Evolutionary conservation across 2,797 vertebrate genomes (phyloP), one percentile per base, ranked within the genome.

Genomic region (Balearica regulorum): DNA sequence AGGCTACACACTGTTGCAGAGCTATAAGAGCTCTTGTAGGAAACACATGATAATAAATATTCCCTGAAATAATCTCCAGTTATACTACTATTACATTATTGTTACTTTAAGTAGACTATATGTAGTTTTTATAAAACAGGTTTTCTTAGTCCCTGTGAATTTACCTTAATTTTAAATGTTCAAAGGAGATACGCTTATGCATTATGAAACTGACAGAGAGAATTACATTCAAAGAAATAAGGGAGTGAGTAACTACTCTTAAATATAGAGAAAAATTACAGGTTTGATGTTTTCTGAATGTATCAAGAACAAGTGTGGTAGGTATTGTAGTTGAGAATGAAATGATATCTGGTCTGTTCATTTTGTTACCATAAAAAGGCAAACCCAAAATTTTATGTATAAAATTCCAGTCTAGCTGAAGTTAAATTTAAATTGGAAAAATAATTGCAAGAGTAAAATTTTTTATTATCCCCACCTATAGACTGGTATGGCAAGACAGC

Each of bases 351-450:
- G 2, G 12, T 70, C 33, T 73, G 21, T 75, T 81, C 11, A 22
- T 81, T 83, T 81, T 71, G 21, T 43, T 64, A 16, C 16, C 11
- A 6, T 54, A 22, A 51, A 61, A 73, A 66, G 60, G 14, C 21
- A 70, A 88, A 0, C 1, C 0, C 12, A 7, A 51, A 16, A 51
- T 28, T 55, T 51, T 41, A 6, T 5, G 3, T 28, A 10, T 41
- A 41, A 72, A 41, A 57, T 24, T 49, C 46, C 17, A 16, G 20
- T 57, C 49, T 22, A 44, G 43, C 14, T n/a, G 5, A 54, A 53
- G 3, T 21, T 13, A 51, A 28, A 55, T 39, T 79, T 41, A 76
- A 19, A 3, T 75, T 5, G 20, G 62, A 80, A 84, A 84, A 60
- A 43, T 41, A 17, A 18, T 8, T 17, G 6, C 21, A 37, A 37